Base-by-base conservation (phyloP, 2,797 vertebrate species). In the Heteromormyrus szaboi region DNA sequence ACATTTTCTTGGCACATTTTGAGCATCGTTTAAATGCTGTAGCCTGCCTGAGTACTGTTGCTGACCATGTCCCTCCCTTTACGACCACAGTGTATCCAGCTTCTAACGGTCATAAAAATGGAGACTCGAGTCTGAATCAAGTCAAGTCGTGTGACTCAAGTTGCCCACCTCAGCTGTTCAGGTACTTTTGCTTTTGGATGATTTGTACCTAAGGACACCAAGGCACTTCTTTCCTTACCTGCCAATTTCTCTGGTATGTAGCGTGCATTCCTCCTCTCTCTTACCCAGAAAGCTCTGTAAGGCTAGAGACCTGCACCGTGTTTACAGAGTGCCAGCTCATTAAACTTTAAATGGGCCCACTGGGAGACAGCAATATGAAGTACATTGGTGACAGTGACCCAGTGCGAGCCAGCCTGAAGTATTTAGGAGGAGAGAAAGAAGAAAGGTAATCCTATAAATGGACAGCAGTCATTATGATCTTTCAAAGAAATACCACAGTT, bases 271-370 rank as follows among this genome's bases (percentile, higher is more conserved):
- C 53, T 79, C 76, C 14, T 54, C 81, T 50, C 25, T 17, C 68
- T 48, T 8, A 51, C 54, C 62, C 79, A 54, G 87, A 54, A 54
- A 46, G 11, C 33, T 46, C 7, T 53, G 89, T 88, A 88, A 88
- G 4, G 29, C 59, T 65, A 89, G 59, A 87, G 86, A n/a, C 54
- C 33, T 53, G 79, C 41, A 59, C 48, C 85, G 33, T 88, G 59
- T 89, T 88, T 54, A 88, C 87, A 89, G 85, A 51, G 62, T 89
- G 89, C 89, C 81, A 12, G 5, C 37, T 17, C 22, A 44, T 87
- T 89, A 89, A 87, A 89, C 68, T 85, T 89, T 89, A 89, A 89
- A 85, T 22, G 84, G 87, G 14, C 56, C 53, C n/a, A 83, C 44
- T 33, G 11, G 76, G 86, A 87, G 12, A 83, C 37, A 79, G 41